These are phyloP conservation scores for Hylia prasina DNA, from an alignment of 2,113 vertebrate genomes.

Conservation along the genomic window DNA sequence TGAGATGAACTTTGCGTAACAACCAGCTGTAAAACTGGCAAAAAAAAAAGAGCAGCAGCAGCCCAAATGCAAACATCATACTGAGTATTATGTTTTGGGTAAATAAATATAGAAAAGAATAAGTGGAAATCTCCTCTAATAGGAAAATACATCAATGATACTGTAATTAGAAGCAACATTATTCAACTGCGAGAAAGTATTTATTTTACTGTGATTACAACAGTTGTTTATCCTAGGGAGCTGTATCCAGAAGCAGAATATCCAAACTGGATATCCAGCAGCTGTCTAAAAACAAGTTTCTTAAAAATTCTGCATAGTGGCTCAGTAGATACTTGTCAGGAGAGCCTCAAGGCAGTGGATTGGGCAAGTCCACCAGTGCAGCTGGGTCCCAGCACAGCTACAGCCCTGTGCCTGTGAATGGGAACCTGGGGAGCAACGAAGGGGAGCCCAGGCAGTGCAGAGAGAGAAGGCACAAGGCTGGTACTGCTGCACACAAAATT, in stretches of 20 bases:
- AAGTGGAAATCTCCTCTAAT: slow-evolving; percentile 44
- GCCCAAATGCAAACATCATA: neutral
- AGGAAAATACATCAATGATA: slow-evolving; percentile 45
- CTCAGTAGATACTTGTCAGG: neutral
- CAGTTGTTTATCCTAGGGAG: slow-evolving; percentile 31
- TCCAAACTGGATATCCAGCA: neutral
- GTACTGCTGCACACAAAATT: neutral
- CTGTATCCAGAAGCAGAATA: slow-evolving; percentile 15
- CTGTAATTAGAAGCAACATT: slow-evolving; percentile 54
- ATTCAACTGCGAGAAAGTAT: slow-evolving; percentile 36
- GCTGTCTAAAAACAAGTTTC: neutral
- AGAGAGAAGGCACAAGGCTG: neutral
- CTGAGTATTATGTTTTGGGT: slow-evolving; percentile 32
- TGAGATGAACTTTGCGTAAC: neutral
- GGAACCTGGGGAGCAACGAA: neutral
- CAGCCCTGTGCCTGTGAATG: neutral
- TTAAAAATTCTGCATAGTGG: neutral
- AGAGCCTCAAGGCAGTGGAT: neutral
- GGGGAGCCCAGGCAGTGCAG: neutral
- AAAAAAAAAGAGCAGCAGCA: neutral
- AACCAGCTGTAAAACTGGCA: slow-evolving; percentile 17
- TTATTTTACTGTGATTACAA: slow-evolving; percentile 51
- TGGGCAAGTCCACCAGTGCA: neutral
- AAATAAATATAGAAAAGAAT: slow-evolving; percentile 53
- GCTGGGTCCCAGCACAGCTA: neutral